A percentile compares a stretch with the other conserved stretches of the same genome.
phyloP scores from a whole-genome alignment of 2,797 vertebrate genomes.

The Adelosebastes latens region DNA sequence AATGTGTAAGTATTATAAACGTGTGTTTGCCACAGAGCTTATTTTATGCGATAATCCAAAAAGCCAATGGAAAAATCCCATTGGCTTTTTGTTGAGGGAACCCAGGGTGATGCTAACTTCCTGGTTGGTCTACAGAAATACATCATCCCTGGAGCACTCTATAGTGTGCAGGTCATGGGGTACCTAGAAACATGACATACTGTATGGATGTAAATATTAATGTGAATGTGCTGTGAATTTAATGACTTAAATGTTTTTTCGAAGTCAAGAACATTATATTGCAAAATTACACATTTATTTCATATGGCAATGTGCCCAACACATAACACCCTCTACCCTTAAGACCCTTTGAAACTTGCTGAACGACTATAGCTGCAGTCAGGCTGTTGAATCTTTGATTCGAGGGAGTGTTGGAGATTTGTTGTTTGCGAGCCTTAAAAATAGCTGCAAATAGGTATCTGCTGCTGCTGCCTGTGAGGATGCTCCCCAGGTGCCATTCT shows the following conservation, averaged over 20 bases:
- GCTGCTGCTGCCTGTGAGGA: constrained; percentile 32
- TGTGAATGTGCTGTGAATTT: neutral
- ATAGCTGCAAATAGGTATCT: constrained; percentile 47
- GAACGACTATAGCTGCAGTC: constrained; percentile 5
- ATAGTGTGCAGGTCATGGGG: neutral
- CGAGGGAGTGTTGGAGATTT: constrained; percentile 7
- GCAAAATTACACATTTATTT: neutral
- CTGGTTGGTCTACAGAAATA: no score
- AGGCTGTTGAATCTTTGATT: constrained; percentile 19
- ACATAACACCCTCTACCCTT: neutral
- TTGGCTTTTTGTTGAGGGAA: no score
- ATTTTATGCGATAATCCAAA: no score
- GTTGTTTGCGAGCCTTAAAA: constrained; percentile 37
- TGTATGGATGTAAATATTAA: neutral
- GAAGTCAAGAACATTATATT: neutral
- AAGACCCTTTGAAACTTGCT: neutral
- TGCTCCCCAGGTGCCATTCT: constrained; percentile 54
- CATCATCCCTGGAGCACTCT: no score
- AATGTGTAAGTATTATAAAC: no score
- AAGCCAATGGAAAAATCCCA: no score
- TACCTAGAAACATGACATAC: neutral
- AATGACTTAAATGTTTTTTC: neutral
- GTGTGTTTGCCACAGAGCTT: no score
- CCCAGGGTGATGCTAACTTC: no score
- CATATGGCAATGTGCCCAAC: neutral